Percentiles rank a stretch among this genome's conserved stretches.
Conservation (phyloP, 2,113 vertebrate genomes). For the Coturnix japonica region DNA sequence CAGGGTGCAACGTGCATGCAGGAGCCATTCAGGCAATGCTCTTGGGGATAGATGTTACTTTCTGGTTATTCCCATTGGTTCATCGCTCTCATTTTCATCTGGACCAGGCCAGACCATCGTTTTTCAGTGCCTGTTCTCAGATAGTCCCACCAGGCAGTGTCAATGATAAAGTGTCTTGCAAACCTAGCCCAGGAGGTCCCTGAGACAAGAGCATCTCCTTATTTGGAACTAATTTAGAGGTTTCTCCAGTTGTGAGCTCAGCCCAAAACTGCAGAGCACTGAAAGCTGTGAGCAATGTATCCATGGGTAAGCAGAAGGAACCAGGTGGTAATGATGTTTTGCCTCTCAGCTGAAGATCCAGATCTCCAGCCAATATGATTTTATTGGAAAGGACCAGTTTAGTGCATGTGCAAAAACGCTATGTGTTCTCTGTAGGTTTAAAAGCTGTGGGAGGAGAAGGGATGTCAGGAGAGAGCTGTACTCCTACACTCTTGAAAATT, state of each 20-base stretch:
- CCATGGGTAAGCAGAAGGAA: neutral
- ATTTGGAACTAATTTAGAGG: too few species aligned
- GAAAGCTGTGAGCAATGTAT: neutral
- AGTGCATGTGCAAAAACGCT: neutral
- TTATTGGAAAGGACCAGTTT: neutral
- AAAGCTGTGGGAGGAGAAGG: neutral
- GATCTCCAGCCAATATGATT: neutral
- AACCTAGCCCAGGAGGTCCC: neutral
- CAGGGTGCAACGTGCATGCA: fast-evolving
- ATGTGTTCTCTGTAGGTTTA: neutral
- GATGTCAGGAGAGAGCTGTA: neutral
- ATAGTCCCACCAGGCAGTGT: fast-evolving
- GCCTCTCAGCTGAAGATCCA: neutral
- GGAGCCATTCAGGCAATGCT: neutral
- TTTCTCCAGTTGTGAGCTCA: neutral
- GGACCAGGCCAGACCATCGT: neutral
- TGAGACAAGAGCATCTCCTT: neutral
- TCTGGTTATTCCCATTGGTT: neutral
- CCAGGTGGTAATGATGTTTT: neutral
- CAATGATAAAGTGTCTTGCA: neutral
- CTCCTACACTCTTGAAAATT: neutral
- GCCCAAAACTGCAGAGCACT: neutral
- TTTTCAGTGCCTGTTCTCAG: neutral
- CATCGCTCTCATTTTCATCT: neutral
- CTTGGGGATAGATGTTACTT: neutral